A percentile compares a stretch with the other conserved stretches of the same genome.
phyloP scores from a whole-genome alignment of 2,888 invertebrate species.

The Dexiosoma caninum region DNA sequence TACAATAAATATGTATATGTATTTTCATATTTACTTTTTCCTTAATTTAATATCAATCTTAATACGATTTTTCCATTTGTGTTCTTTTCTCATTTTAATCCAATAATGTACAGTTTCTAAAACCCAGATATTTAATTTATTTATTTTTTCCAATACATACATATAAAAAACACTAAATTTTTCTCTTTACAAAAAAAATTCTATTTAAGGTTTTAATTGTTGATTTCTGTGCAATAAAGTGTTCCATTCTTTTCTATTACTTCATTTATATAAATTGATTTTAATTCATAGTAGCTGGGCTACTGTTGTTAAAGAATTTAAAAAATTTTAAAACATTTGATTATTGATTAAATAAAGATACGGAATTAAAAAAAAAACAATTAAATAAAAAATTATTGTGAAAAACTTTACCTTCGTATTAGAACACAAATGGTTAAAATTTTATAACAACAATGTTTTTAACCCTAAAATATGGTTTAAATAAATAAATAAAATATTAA shows the following conservation, averaged over 20 bases:
- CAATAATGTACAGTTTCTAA: too few relatives aligned
- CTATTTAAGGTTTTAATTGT: neutral
- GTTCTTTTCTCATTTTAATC: conserved; percentile 26
- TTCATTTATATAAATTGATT: conserved; percentile 13
- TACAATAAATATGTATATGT: neutral
- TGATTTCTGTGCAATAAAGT: conserved; percentile 49
- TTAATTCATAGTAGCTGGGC: conserved; percentile 57
- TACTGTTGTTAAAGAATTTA: conserved; percentile 43
- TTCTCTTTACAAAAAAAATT: neutral
- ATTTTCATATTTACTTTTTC: conserved; percentile 1
- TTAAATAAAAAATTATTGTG: neutral
- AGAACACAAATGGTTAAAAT: conserved; percentile 54
- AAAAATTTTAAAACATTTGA: conserved; percentile 37
- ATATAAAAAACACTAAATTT: too few relatives aligned
- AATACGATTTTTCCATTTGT: conserved; percentile 47
- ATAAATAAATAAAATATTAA: too few relatives aligned
- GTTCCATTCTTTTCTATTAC: conserved; percentile 5
- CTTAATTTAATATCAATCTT: neutral
- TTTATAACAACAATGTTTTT: conserved; percentile 30
- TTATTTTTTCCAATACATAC: too few relatives aligned
- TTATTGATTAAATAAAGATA: conserved; percentile 9
- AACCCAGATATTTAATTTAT: too few relatives aligned
- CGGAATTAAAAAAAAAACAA: conserved; percentile 33
- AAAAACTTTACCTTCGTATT: conserved; percentile 12
- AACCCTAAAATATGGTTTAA: conserved; percentile 58